These are phyloP conservation scores for Macrotus californicus DNA, from an alignment of 2,113 vertebrate species.

Conservation along the genomic window DNA sequence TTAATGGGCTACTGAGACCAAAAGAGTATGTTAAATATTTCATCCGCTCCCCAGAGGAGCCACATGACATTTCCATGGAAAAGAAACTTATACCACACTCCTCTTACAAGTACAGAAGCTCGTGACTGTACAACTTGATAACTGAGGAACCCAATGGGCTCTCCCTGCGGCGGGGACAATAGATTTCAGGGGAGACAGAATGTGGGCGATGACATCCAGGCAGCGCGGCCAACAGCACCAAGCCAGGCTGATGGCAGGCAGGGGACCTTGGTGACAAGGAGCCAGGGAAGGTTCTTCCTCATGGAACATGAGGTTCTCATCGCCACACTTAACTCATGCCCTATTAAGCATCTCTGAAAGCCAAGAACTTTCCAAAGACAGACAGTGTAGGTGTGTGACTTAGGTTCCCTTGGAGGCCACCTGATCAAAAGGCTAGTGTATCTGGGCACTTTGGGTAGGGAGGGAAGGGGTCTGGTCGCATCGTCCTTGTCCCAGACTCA, in stretches of 20 bases:
- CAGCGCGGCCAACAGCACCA: slow-evolving; percentile 32
- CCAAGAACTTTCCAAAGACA: not conserved
- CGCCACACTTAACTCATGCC: not conserved
- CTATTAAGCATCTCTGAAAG: not conserved
- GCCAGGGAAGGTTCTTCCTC: not conserved
- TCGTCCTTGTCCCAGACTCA: not conserved
- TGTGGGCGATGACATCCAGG: slow-evolving; percentile 36
- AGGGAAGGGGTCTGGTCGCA: not conserved
- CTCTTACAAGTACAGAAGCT: slow-evolving; percentile 33
- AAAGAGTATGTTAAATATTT: slow-evolving; percentile 41
- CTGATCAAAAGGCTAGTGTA: not conserved
- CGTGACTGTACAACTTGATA: slow-evolving; percentile 38
- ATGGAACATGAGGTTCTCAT: not conserved
- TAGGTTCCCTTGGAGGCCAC: not conserved
- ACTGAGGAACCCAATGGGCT: slow-evolving; percentile 52
- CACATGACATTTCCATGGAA: slow-evolving; percentile 25
- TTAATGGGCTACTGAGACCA: not conserved
- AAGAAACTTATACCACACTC: not conserved
- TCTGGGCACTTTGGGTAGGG: not conserved
- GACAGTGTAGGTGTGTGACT: not conserved
- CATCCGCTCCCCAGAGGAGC: slow-evolving; percentile 15
- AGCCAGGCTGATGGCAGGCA: slow-evolving; percentile 21
- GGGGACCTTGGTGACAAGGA: not conserved
- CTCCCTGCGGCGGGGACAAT: slow-evolving; percentile 42
- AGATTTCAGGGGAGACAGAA: slow-evolving; percentile 45